Evolutionary conservation across 1,140 invertebrate species (phyloP).

Genomic region (Phymastichus coffea): DNA sequence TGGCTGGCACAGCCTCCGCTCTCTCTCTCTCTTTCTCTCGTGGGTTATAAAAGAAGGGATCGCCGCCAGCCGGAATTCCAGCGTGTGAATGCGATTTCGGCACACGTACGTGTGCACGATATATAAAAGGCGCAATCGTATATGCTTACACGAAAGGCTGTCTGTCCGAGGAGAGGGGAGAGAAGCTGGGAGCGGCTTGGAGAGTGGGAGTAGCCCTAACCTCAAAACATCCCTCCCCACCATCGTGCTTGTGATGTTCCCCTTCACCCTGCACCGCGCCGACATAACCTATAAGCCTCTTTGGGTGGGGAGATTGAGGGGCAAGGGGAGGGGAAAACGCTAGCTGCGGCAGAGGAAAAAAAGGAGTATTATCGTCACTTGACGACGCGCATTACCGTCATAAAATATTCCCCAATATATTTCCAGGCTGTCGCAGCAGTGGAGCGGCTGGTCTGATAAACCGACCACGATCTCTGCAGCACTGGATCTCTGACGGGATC

Average conservation of each 20-base stretch:
- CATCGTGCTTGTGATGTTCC: background rate
- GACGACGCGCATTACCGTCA: constrained; percentile 10
- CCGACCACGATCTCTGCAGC: too few species aligned
- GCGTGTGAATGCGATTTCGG: too few species aligned
- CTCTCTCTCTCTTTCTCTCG: background rate
- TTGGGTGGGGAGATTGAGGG: too few species aligned
- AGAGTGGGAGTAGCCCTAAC: constrained; percentile 18
- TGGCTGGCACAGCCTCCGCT: background rate
- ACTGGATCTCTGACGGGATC: too few species aligned
- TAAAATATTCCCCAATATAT: constrained; percentile 7
- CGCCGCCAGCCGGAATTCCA: too few species aligned
- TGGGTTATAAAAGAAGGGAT: too few species aligned
- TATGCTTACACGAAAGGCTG: too few species aligned
- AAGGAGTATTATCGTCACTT: constrained; percentile 4
- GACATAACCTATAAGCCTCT: constrained; percentile 20
- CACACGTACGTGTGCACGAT: background rate
- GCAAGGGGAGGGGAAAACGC: background rate
- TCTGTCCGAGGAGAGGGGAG: background rate
- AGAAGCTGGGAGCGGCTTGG: constrained; percentile 22
- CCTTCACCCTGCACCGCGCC: constrained; percentile 1
- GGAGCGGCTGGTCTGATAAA: background rate
- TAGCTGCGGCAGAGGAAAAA: background rate
- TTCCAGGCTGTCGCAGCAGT: background rate
- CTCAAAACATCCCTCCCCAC: constrained; percentile 19
- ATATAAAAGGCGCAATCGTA: constrained; percentile 8